Evolutionary conservation across 1,140 invertebrate genomes (phyloP).

Genomic region (Microplitis mediator): DNA sequence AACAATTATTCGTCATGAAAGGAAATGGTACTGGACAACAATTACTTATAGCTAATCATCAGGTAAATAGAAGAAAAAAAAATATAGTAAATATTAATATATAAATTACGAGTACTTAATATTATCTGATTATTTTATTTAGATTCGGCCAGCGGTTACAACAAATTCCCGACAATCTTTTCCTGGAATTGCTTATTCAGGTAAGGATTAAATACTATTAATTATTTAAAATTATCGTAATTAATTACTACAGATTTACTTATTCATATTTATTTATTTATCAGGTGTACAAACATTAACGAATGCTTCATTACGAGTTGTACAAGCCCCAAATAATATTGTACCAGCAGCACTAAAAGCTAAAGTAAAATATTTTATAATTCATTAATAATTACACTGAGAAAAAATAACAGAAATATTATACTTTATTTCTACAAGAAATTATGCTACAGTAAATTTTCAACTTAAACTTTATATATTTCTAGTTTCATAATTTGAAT

Average conservation of each 20-base stretch:
- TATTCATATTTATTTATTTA: conserved; percentile 21
- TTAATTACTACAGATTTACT: not conserved
- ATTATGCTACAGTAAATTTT: no score
- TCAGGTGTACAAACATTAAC: conserved; percentile 40
- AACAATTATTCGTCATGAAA: not conserved
- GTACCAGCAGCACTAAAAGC: conserved; percentile 31
- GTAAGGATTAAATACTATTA: conserved; percentile 31
- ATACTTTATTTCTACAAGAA: no score
- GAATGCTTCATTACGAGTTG: conserved; percentile 46
- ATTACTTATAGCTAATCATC: not conserved
- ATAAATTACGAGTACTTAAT: not conserved
- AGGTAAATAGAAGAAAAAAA: not conserved
- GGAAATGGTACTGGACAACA: not conserved
- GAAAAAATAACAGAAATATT: no score
- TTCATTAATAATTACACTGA: no score
- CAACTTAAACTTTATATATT: no score
- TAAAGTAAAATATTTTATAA: conserved; percentile 32
- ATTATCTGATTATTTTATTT: conserved; percentile 9
- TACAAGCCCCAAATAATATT: conserved; percentile 43
- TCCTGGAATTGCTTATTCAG: conserved; percentile 47
- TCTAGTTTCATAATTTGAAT: no score
- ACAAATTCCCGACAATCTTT: conserved; percentile 37
- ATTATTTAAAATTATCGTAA: no score
- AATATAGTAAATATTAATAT: conserved; percentile 1
- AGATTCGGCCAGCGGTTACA: conserved; percentile 47